These are phyloP conservation scores for Volucella zonaria DNA, from an alignment of 2,888 invertebrate genomes.

Conservation along the genomic window DNA sequence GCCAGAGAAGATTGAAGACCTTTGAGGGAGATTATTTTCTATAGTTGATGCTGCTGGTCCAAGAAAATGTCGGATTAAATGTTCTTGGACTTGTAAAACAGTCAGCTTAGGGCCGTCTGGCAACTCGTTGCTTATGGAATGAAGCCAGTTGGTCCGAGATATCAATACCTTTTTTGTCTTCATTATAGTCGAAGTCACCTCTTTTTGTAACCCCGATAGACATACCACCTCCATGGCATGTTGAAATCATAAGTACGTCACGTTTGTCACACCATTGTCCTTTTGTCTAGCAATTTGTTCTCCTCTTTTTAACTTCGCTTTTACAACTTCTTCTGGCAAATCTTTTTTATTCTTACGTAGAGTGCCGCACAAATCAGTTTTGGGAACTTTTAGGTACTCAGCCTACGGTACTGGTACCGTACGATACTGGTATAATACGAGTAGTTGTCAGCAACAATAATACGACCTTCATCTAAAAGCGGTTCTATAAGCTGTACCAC, in stretches of 20 bases:
- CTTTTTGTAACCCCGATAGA: slow-evolving; percentile 4
- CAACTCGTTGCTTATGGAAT: too few relatives aligned
- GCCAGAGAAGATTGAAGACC: background rate
- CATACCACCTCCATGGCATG: too few relatives aligned
- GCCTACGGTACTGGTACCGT: slow-evolving; percentile 8
- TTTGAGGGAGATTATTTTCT: background rate
- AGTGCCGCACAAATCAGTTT: slow-evolving; percentile 35
- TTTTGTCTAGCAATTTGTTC: too few relatives aligned
- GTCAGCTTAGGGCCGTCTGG: slow-evolving; percentile 6
- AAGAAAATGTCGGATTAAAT: background rate
- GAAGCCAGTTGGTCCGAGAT: too few relatives aligned
- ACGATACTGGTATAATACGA: too few relatives aligned
- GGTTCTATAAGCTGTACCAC: background rate
- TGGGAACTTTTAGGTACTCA: slow-evolving; percentile 15
- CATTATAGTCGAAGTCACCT: too few relatives aligned
- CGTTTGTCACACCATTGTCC: too few relatives aligned
- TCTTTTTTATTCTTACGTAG: slow-evolving; percentile 15
- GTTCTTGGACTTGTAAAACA: background rate
- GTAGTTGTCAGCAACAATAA: slow-evolving; percentile 42
- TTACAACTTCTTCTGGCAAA: slow-evolving; percentile 1
- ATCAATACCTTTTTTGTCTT: too few relatives aligned
- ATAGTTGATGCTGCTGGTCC: too few relatives aligned
- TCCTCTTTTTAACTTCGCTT: slow-evolving; percentile 1
- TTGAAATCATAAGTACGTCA: too few relatives aligned
- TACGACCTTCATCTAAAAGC: slow-evolving; percentile 27